These are phyloP conservation scores for Aphelenchoides besseyi DNA, from an alignment of 1,140 invertebrate genomes.

Conservation along the genomic window DNA sequence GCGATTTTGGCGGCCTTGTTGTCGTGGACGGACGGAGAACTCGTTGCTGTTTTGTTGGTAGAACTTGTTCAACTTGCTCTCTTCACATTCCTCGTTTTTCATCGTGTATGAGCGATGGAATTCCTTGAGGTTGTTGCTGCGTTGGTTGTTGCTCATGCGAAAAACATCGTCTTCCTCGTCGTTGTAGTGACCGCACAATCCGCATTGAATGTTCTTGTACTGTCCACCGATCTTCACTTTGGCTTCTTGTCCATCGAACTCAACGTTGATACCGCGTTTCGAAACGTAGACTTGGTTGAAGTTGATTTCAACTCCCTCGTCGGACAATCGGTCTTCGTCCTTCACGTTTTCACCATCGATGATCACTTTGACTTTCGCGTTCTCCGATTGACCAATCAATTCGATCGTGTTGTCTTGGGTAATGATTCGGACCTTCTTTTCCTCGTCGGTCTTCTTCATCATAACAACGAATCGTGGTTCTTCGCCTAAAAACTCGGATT, in stretches of 20 bases:
- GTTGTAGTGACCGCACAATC: constrained; percentile 36
- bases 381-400: constrained; percentile 19
- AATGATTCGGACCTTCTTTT: constrained; percentile 40
- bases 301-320: neutral
- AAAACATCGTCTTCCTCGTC: no score
- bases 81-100: constrained; percentile 16
- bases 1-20: neutral
- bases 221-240: constrained; percentile 31
- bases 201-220: constrained; percentile 35
- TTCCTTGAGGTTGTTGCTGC: constrained; percentile 18
- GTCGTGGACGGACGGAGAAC: neutral
- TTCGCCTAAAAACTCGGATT: constrained; percentile 1
- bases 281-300: neutral
- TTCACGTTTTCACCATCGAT: constrained; percentile 22
- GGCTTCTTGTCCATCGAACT: constrained; percentile 40
- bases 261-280: constrained; percentile 26
- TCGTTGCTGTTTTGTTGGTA: neutral
- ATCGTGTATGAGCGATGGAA: constrained; percentile 22
- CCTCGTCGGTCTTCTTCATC: constrained; percentile 32
- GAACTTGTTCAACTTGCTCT: constrained; percentile 3
- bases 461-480: constrained; percentile 48
- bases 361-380: constrained; percentile 31
- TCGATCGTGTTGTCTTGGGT: constrained; percentile 19
- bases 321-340: no score
- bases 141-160: constrained; percentile 35